Evolutionary conservation across 2,113 vertebrate genomes (phyloP).

Genomic region (Nipponia nippon): DNA sequence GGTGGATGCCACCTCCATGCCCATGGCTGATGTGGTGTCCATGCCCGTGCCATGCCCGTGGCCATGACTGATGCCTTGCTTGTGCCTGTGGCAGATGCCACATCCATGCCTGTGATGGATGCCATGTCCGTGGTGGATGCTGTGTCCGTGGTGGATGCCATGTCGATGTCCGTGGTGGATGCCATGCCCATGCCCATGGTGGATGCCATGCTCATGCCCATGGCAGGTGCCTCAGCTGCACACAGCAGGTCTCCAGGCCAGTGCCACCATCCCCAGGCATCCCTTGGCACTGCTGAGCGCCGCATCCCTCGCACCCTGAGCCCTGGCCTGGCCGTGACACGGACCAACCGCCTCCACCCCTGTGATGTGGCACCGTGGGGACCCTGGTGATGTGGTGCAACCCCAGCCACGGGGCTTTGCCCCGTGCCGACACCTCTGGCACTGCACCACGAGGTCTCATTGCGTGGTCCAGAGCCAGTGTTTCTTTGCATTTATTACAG

Average conservation of each 20-base stretch:
- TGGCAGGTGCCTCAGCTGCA: background rate
- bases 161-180: background rate
- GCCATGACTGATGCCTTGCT: background rate
- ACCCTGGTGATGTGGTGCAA: background rate
- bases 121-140: background rate
- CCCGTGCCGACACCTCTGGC: accelerated
- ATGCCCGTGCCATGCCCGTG: background rate
- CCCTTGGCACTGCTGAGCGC: background rate
- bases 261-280: no score
- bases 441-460: accelerated
- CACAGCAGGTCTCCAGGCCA: background rate
- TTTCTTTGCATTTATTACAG: accelerated
- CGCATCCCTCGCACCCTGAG: background rate
- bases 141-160: background rate
- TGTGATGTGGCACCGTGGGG: background rate
- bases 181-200: background rate
- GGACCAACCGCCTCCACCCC: background rate
- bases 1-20: background rate
- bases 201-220: background rate
- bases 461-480: background rate
- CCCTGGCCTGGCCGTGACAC: accelerated
- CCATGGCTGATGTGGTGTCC: background rate
- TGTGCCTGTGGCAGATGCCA: background rate
- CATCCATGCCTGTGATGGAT: background rate
- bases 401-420: background rate